Evolutionary conservation across 2,113 vertebrate species (phyloP), one percentile per base, ranked within the genome.

Genomic region (Rhineura floridana): DNA sequence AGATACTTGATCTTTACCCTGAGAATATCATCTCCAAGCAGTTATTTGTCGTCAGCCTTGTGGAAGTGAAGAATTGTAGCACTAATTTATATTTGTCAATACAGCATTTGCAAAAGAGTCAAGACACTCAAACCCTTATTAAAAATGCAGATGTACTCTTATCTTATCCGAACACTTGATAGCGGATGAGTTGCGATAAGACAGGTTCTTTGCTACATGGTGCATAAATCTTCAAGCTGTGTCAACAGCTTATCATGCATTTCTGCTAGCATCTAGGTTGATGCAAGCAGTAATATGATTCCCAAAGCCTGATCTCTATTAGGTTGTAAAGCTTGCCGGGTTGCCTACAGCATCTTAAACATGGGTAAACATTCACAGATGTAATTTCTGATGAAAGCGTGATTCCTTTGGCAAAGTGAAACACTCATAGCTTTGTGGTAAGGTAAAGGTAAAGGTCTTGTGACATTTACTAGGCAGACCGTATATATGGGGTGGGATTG

Each of bases 121-220:
- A 92, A 94, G 92, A 91, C 85, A 87, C 87, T 69, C 84, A 93
- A 65, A 85, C 88, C 79, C 90, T 97, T 95, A 97, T 97, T 97
- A 97, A 96, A 96, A 96, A 97, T 98, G 97, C 95, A 97, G 96
- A 97, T 97, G 88, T 88, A 90, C 95, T 95, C 96, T 97, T 97
- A 97, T 97, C 96, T 97, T 95, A 93, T 96, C 93, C 92, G 95
- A 96, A 94, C 96, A 97, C 94, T 96, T 97, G 96, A 97, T 97
- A 96, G 95, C 92, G 95, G 96, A 94, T 95, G 95, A 96, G 93
- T 95, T 95, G 93, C 95, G 96, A 97, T 98, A 97, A 97, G 93
- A 91, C 93, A 90, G 89, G 73, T 90, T 94, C 91, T 92, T 78
- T 94, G 94, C 93, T 96, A 91, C 39, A 15, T 73, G 75, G 59